These are phyloP conservation scores for Polydrusus pterygomalis DNA, from an alignment of 2,888 invertebrate species.

Conservation along the genomic window DNA sequence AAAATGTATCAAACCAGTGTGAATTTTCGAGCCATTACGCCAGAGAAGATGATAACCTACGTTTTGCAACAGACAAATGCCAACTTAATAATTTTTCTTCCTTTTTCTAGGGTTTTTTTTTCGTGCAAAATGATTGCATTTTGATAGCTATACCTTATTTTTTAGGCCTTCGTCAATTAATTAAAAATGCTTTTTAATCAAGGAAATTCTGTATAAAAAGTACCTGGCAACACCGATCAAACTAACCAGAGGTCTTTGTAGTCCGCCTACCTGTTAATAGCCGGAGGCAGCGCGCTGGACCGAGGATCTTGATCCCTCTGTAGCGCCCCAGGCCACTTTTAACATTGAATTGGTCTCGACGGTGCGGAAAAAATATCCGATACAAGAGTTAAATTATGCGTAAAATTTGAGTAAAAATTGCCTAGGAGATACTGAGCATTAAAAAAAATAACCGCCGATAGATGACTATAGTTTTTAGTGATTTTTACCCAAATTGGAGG, in stretches of 20 bases:
- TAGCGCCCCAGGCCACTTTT: slow-evolving; percentile 41
- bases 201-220: not conserved
- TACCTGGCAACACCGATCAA: slow-evolving; percentile 8
- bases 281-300: slow-evolving; percentile 39
- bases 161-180: not conserved
- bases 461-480: too few relatives aligned
- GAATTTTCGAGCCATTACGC: too few relatives aligned
- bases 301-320: slow-evolving; percentile 51
- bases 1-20: too few relatives aligned
- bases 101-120: too few relatives aligned
- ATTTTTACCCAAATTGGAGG: too few relatives aligned
- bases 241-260: slow-evolving; percentile 30
- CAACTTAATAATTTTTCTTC: too few relatives aligned
- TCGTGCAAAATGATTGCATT: too few relatives aligned
- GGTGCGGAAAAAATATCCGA: slow-evolving; percentile 46
- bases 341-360: slow-evolving; percentile 45
- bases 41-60: too few relatives aligned
- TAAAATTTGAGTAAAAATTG: slow-evolving; percentile 22
- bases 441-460: too few relatives aligned
- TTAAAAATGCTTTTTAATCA: not conserved
- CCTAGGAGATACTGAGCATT: not conserved
- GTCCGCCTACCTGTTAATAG: slow-evolving; percentile 51
- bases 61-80: too few relatives aligned
- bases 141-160: too few relatives aligned
- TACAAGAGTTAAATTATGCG: slow-evolving; percentile 29